Conservation (phyloP, 2,888 invertebrate species). For the Meiosimyza platycephala region DNA sequence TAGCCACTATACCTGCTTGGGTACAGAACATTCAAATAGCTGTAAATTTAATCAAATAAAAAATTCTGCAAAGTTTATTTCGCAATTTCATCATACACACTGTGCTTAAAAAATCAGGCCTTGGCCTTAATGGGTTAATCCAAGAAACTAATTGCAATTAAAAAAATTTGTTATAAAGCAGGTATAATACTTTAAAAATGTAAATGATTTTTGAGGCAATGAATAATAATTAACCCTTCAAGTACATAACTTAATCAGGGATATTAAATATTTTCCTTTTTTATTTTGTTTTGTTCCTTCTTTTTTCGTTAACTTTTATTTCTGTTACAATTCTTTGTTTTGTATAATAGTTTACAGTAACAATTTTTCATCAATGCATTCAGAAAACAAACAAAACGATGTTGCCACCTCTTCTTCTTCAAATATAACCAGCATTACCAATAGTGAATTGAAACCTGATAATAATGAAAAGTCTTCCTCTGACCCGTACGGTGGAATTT, state of each 20-base stretch:
- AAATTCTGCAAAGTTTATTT: too few relatives aligned
- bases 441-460: slow-evolving; percentile 53
- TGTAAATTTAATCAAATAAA: too few relatives aligned
- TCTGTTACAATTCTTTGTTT: slow-evolving; percentile 41
- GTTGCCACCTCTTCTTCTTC: slow-evolving; percentile 42
- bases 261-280: slow-evolving; percentile 14
- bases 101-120: too few relatives aligned
- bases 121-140: too few relatives aligned
- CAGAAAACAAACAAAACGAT: slow-evolving; percentile 56
- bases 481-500: slow-evolving; percentile 50
- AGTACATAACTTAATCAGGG: neutral
- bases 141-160: too few relatives aligned
- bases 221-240: neutral
- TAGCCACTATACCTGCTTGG: too few relatives aligned
- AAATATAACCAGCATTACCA: slow-evolving; percentile 50
- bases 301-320: slow-evolving; percentile 24
- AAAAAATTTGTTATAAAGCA: too few relatives aligned
- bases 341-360: slow-evolving; percentile 61
- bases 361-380: slow-evolving; percentile 56
- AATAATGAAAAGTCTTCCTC: slow-evolving; percentile 47
- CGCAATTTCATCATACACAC: too few relatives aligned
- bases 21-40: too few relatives aligned
- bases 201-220: too few relatives aligned
- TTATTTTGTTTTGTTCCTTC: neutral
- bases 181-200: neutral